These are phyloP conservation scores for Smutsia temminckii DNA, from an alignment of 2,797 vertebrate genomes.

Conservation along the genomic window DNA sequence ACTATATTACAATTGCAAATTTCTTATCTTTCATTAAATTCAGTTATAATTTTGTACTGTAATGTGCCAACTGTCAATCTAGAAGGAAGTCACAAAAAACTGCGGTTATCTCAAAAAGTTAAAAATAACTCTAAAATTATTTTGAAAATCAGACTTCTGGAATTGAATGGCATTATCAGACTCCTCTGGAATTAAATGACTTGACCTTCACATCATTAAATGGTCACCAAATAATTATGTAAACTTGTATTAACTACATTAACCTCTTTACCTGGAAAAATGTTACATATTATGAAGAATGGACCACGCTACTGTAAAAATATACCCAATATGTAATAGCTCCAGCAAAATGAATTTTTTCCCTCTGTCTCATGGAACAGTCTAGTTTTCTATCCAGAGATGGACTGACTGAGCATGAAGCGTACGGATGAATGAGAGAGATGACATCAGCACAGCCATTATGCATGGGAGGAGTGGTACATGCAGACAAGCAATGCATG, in stretches of 20 bases:
- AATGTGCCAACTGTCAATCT: not conserved
- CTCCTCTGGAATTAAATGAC: not conserved
- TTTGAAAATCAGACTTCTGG: not conserved
- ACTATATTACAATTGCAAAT: not conserved
- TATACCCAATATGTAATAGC: not conserved
- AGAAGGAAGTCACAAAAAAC: not conserved
- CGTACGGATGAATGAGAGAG: too few species aligned
- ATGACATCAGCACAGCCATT: not conserved
- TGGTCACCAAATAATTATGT: not conserved
- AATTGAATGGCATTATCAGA: not conserved
- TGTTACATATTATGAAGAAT: not conserved
- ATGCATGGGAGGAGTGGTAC: not conserved
- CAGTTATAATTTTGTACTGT: not conserved
- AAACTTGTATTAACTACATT: not conserved
- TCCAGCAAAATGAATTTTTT: not conserved
- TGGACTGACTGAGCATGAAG: not conserved
- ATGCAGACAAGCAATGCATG: fast-evolving
- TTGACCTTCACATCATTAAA: not conserved
- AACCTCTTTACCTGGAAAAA: not conserved
- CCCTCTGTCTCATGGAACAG: not conserved
- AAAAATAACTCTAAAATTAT: not conserved
- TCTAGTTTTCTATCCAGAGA: not conserved
- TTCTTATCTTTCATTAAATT: not conserved
- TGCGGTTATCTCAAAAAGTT: not conserved
- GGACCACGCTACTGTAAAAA: not conserved